These are phyloP conservation scores for Falco concolor DNA, from an alignment of 2,797 vertebrate genomes.

Conservation along the genomic window DNA sequence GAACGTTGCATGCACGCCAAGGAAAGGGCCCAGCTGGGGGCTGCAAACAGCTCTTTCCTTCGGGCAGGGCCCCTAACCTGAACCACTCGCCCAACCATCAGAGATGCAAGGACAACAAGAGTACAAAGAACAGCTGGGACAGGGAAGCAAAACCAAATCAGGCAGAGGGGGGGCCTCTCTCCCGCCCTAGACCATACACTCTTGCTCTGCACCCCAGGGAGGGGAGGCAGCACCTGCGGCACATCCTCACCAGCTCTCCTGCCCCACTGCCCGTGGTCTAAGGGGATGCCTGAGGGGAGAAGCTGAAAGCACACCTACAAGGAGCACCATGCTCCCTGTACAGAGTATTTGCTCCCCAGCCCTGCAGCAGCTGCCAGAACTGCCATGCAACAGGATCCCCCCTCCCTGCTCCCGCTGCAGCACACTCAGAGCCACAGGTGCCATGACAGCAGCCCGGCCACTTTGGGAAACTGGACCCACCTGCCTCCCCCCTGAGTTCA, in stretches of 20 bases:
- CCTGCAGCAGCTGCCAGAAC: not conserved
- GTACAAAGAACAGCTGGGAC: not conserved
- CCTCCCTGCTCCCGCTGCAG: not conserved
- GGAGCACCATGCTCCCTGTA: not conserved
- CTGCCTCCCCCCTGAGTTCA: not conserved
- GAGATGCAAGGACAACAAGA: accelerated
- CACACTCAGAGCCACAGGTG: not conserved
- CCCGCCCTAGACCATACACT: not conserved
- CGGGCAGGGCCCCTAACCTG: not conserved
- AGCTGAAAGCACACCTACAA: not conserved
- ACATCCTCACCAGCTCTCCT: not conserved
- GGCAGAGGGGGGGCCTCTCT: not conserved
- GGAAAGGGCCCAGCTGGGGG: constrained; percentile 38
- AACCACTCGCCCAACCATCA: accelerated
- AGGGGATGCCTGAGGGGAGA: not conserved
- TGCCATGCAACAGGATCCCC: not conserved
- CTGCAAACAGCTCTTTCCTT: not conserved
- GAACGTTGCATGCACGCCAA: not conserved
- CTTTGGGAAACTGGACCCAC: not conserved
- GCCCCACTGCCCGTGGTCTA: not conserved
- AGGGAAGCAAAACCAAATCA: accelerated
- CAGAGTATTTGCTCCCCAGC: not conserved
- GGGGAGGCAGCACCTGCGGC: not conserved
- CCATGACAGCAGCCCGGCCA: not conserved
- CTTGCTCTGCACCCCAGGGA: not conserved